Percentiles rank a stretch among this genome's conserved stretches.
Evolutionary conservation across 2,797 vertebrate species (phyloP).

Genomic region (Antennarius maculatus): DNA sequence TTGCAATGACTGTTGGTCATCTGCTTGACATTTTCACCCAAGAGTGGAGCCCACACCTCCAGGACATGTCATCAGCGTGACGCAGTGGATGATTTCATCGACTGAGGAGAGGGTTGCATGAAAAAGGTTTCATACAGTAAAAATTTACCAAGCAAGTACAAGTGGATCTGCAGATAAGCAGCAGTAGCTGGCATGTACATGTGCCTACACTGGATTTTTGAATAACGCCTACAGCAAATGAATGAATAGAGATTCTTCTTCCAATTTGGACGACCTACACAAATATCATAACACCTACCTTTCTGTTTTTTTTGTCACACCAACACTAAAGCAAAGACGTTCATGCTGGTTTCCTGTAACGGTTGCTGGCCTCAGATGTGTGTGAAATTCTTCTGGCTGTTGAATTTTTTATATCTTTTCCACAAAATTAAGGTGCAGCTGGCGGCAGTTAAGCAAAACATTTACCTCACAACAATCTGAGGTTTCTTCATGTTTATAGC

Average conservation of each 20-base stretch:
- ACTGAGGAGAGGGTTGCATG: not conserved
- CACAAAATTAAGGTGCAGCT: not conserved
- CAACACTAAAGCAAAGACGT: not conserved
- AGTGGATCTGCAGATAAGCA: conserved; percentile 29
- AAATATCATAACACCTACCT: conserved; percentile 32
- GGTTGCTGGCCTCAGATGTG: conserved; percentile 1
- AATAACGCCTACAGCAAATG: conserved; percentile 43
- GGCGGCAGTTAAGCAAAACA: not conserved
- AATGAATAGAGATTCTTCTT: conserved; percentile 32
- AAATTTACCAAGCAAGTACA: conserved; percentile 8
- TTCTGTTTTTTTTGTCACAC: conserved; percentile 1
- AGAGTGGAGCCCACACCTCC: not conserved
- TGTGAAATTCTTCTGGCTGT: not conserved
- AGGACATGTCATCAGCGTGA: not conserved
- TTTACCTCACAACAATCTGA: too few relatives aligned
- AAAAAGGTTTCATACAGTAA: not conserved
- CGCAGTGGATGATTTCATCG: not conserved
- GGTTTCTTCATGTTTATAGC: too few relatives aligned
- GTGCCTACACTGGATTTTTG: conserved; percentile 42
- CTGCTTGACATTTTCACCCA: conserved; percentile 20
- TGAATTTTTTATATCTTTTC: not conserved
- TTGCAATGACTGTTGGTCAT: conserved; percentile 14
- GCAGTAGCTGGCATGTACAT: conserved; percentile 26
- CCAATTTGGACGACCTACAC: conserved; percentile 27
- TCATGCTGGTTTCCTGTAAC: not conserved